phyloP scores from a whole-genome alignment of 2,113 vertebrate species.

The Oenanthe oenanthe region DNA sequence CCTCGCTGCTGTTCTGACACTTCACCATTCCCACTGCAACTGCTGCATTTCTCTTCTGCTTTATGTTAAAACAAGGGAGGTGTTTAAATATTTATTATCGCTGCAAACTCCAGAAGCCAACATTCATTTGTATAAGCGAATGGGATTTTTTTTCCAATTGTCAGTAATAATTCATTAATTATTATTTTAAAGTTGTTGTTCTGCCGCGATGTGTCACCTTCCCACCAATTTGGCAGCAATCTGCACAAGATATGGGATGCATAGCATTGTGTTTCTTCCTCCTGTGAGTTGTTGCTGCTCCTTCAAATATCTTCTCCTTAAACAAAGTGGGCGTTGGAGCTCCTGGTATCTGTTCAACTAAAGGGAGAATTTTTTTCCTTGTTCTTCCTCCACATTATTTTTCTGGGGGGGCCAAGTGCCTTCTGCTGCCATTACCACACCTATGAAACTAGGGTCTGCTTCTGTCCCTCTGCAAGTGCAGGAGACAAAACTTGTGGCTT shows the following conservation, averaged over 20 bases:
- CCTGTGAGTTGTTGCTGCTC: background rate
- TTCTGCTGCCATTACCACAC: background rate
- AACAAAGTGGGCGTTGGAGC: background rate
- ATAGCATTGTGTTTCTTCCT: background rate
- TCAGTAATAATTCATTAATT: conserved; percentile 56
- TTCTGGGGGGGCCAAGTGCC: background rate
- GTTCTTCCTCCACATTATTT: background rate
- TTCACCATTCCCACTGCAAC: accelerated
- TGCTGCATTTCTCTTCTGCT: conserved; percentile 3
- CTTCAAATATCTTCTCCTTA: background rate
- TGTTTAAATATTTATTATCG: conserved; percentile 20
- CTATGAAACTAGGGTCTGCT: background rate
- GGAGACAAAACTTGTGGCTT: background rate
- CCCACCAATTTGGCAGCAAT: background rate
- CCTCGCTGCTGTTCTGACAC: background rate
- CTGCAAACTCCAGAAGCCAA: conserved; percentile 30
- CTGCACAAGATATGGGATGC: background rate
- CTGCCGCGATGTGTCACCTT: background rate
- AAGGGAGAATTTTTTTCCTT: background rate
- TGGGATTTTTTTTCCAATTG: background rate
- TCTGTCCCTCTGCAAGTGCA: background rate
- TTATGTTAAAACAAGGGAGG: conserved; percentile 31
- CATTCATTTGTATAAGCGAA: background rate
- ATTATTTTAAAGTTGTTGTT: conserved; percentile 26
- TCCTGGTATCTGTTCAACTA: background rate